Evolutionary conservation across 2,797 vertebrate genomes (phyloP), one percentile per base, ranked within the genome.

Genomic region (Thripadectes ignobilis): DNA sequence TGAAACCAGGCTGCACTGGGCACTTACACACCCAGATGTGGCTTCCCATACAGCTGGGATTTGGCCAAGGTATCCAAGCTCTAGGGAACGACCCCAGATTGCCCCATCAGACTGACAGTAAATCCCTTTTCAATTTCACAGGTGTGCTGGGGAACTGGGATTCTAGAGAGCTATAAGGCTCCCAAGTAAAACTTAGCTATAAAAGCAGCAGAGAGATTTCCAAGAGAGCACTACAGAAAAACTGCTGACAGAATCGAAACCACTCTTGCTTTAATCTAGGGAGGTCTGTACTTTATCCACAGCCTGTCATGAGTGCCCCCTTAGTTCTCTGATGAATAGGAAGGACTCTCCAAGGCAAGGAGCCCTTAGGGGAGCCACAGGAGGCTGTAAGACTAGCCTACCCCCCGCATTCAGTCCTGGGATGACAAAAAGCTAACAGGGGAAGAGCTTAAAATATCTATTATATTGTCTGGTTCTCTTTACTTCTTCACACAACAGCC

Each of bases 381-480:
- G 67, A 92, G 74, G 52, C 61, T 79, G 34, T 5, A 73, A 65
- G 38, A 43, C 63, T 49, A 52, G 59, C 80, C 71, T 76, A 59
- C n/a, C n/a, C 58, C 32, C 58, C 3, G 0, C 58, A 68, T 51
- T 86, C 62, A 78, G 23, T 18, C 24, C 29, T 81, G 51, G 55
- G 48, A 79, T 92, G 85, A 88, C 62, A 78, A 58, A 92, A 90
- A 92, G 63, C 55, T 93, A 92, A 92, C 0, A 1, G 19, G 41
- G 19, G 2, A 88, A 86, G 71, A 92, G 45, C 63, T 95, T 77
- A 93, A 93, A 93, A 82, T 82, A 93, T 45, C 79, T 77, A 39
- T 82, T 46, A 77, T 32, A 36, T 80, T 85, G 71, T 46, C 24
- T 63, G 54, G 65, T 58, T 95, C 74, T 81, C 73, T 89, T 88